A percentile compares a stretch with the other conserved stretches of the same genome.
Evolutionary conservation across 2,797 vertebrate species (phyloP).

Genomic region (Gymnoscopelus braueri): DNA sequence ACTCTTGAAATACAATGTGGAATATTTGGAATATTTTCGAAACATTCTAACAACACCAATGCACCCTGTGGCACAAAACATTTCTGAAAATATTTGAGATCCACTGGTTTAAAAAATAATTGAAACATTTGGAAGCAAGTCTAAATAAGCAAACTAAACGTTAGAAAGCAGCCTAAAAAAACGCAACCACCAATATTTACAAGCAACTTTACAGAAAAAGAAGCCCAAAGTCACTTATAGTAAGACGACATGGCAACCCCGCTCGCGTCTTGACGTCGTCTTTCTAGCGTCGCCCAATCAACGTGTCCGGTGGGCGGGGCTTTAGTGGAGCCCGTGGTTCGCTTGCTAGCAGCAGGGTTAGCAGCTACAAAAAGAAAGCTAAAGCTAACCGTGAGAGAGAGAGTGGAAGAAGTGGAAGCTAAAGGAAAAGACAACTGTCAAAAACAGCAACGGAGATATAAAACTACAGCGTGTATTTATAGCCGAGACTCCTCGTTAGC

Average conservation of each 20-base stretch:
- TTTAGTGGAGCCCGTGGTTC: conserved; percentile 74
- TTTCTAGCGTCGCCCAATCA: conserved; percentile 71
- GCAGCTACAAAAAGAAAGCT: conserved; percentile 83
- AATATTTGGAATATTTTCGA: too few relatives aligned
- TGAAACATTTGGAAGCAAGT: too few relatives aligned
- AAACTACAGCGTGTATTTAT: conserved; percentile 22
- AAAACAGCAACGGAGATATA: conserved; percentile 64
- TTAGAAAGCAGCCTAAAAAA: too few relatives aligned
- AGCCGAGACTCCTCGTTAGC: conserved; percentile 35
- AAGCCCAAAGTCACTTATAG: conserved; percentile 14
- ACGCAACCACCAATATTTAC: too few relatives aligned
- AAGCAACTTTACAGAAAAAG: too few relatives aligned
- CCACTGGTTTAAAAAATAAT: too few relatives aligned
- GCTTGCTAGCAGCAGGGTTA: conserved; percentile 77
- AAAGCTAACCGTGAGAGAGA: conserved; percentile 77
- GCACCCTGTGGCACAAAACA: too few relatives aligned
- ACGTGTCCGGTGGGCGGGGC: conserved; percentile 68
- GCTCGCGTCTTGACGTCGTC: conserved; percentile 53
- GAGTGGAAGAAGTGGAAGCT: conserved; percentile 64
- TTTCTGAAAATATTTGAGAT: too few relatives aligned
- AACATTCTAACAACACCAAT: neutral
- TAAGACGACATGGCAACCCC: neutral
- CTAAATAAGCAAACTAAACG: too few relatives aligned
- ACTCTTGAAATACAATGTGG: too few relatives aligned
- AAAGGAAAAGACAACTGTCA: conserved; percentile 75